Percentiles rank a stretch among this genome's conserved stretches.
Conservation (phyloP, 2,113 vertebrate genomes). For the Campylorhamphus procurvoides region DNA sequence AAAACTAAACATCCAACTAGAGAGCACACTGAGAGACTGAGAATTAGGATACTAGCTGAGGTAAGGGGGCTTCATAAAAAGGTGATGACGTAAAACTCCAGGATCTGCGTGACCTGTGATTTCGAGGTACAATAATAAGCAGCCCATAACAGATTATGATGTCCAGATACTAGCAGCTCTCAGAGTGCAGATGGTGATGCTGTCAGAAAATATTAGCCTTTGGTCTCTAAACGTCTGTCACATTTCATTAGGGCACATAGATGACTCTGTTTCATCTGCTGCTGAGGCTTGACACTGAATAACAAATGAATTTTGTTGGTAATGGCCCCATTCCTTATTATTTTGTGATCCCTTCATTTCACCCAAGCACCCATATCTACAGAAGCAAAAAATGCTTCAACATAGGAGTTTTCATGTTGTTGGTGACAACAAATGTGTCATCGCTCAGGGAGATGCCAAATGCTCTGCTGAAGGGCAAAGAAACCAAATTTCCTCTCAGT, state of each 20-base stretch:
- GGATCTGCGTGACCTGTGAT: fast-evolving
- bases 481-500: not conserved
- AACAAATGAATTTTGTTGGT: constrained; percentile 3
- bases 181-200: constrained; percentile 25
- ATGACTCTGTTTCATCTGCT: not conserved
- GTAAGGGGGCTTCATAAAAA: not conserved
- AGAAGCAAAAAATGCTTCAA: not conserved
- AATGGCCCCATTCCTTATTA: not conserved
- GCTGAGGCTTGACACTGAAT: not conserved
- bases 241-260: not conserved
- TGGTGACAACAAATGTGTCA: not conserved
- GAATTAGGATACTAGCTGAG: not conserved
- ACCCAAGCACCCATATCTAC: not conserved
- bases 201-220: constrained; percentile 32
- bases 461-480: not conserved
- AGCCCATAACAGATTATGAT: not conserved
- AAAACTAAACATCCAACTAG: not conserved
- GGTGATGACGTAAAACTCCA: not conserved
- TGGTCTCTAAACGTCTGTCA: not conserved
- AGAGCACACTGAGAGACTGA: not conserved
- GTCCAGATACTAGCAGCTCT: not conserved
- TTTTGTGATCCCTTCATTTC: not conserved
- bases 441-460: not conserved
- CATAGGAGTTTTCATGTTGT: not conserved
- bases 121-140: not conserved